These are phyloP conservation scores for Oxyura jamaicensis DNA, from an alignment of 2,113 vertebrate species.

Conservation along the genomic window DNA sequence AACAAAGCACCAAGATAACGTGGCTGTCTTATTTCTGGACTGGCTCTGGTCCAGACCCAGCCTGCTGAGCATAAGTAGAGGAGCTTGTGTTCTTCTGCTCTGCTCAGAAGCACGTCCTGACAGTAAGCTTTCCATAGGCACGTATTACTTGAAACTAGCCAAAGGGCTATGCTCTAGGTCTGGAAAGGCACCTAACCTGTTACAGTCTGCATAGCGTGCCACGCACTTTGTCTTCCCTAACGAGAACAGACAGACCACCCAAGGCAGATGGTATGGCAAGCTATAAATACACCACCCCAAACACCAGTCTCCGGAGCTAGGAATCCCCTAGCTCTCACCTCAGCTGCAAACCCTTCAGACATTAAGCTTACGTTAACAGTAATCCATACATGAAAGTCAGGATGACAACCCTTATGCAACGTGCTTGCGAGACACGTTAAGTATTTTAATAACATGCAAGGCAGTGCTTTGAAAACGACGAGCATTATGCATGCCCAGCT, in stretches of 20 bases:
- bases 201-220: rapidly evolving
- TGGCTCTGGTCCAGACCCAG: constrained; percentile 28
- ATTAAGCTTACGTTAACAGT: not conserved
- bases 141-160: not conserved
- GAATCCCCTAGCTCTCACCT: constrained; percentile 35
- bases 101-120: not conserved
- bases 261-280: not conserved
- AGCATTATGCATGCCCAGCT: not conserved
- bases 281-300: constrained; percentile 54
- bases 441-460: not conserved
- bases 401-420: not conserved
- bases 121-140: not conserved
- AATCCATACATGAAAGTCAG: not conserved
- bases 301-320: constrained; percentile 26
- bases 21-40: not conserved
- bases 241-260: not conserved
- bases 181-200: not conserved
- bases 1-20: not conserved
- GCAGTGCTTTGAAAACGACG: constrained; percentile 10
- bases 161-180: not conserved
- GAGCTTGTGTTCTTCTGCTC: not conserved
- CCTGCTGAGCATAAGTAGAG: constrained; percentile 6
- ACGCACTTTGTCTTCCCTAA: not conserved
- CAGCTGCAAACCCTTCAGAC: not conserved
- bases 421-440: not conserved